Evolutionary conservation across 2,113 vertebrate species (phyloP).

Genomic region (Nyctibius bracteatus): DNA sequence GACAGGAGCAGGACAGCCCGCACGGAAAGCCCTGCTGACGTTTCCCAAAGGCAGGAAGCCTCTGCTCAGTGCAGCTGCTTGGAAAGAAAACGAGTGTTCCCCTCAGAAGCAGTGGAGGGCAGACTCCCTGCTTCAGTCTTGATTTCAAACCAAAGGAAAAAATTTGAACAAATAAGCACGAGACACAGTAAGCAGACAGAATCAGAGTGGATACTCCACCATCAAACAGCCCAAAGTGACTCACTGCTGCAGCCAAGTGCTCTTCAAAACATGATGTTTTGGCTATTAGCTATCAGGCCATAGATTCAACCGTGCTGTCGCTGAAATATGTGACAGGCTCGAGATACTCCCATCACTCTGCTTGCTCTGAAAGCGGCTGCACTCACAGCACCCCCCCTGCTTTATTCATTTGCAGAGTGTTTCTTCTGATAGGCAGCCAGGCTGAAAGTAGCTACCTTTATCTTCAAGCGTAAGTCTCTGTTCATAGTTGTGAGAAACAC

Average conservation of each 20-base stretch:
- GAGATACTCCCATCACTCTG: background rate
- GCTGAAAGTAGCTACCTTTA: background rate
- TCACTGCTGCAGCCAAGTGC: background rate
- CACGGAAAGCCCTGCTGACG: background rate
- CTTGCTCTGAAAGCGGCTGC: background rate
- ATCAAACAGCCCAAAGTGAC: background rate
- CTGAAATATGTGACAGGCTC: fast-evolving
- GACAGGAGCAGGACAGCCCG: background rate
- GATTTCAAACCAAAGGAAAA: background rate
- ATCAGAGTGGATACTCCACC: background rate
- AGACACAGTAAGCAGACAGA: background rate
- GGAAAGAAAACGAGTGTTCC: background rate
- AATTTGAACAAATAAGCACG: background rate
- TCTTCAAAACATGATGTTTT: background rate
- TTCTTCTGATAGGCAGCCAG: background rate
- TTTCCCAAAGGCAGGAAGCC: background rate
- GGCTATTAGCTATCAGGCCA: background rate
- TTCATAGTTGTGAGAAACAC: background rate
- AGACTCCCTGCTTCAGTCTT: background rate
- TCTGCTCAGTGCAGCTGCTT: background rate
- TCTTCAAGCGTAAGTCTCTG: background rate
- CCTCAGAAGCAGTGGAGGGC: background rate
- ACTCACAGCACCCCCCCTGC: background rate
- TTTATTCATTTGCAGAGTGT: background rate
- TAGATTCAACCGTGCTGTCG: fast-evolving